Evolutionary conservation across 2,888 invertebrate species (phyloP).

Genomic region (Euzetes globulus): DNA sequence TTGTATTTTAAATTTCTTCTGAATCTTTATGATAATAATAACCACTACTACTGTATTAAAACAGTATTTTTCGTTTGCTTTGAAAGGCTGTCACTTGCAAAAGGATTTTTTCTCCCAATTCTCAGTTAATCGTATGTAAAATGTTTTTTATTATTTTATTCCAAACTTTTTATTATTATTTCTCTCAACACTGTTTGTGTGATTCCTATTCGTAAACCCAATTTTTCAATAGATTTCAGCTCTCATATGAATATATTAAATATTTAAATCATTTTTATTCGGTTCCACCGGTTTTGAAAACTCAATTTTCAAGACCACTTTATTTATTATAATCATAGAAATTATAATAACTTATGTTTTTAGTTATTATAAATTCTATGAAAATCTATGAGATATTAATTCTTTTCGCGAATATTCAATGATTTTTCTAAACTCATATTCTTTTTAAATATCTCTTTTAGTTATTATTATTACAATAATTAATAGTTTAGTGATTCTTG

Average conservation of each 20-base stretch:
- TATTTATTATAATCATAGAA: neutral
- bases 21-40: no score
- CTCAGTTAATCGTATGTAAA: no score
- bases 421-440: no score
- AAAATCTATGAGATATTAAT: neutral
- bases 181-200: no score
- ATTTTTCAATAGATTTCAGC: neutral
- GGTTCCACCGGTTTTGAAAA: neutral
- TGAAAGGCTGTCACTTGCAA: no score
- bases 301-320: neutral
- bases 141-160: no score
- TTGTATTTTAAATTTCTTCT: no score
- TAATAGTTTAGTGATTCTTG: neutral
- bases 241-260: neutral
- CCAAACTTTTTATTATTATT: no score
- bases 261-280: neutral
- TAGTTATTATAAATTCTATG: neutral
- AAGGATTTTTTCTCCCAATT: no score
- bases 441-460: neutral
- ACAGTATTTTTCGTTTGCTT: no score
- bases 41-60: no score
- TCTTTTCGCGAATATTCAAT: neutral
- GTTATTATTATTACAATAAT: neutral
- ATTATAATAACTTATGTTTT: neutral
- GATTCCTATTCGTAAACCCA: no score